Evolutionary conservation across 1,140 invertebrate genomes (phyloP), one percentile per base, ranked within the genome.

Genomic region (Bombus vancouverensis): DNA sequence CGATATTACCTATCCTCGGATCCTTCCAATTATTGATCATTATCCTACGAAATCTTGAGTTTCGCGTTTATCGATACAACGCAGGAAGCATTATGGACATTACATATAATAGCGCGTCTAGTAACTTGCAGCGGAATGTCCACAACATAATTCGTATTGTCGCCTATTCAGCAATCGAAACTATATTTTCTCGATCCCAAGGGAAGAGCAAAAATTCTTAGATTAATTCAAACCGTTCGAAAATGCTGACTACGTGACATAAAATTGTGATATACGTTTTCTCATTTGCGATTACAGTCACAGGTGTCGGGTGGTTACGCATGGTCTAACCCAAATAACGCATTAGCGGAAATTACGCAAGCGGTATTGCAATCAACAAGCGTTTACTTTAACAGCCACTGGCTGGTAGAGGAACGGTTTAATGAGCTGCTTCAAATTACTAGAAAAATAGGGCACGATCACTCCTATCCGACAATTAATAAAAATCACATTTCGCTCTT

Each of bases 271-370:
- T 15, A 28, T 37, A 12, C 68, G 68, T 39, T 39, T 32, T 59
- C 47, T 15, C 44, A 32, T 47, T 80, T 39, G 32, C 22, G 37
- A 80, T 42, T 42, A 8, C 62, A 44, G 59, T n/a, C 78, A 25
- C 25, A 37, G 78, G 65, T 53, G 65, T 25, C 28, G 3, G 5
- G 12, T 25, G 22, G 9, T 32, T n/a, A n/a, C 47, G 34, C 3
- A 15, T n/a, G 44, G 34, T 34, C 34, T 57, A 39, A 71, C 9
- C 66, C 66, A 71, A 81, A 81, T 57, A 81, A 57, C 28, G 44
- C 28, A 57, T 81, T 81, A 71, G 42, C 34, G 66, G 78, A 59
- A 81, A 81, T 81, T 81, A 81, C 71, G 47, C 42, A 15, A 53
- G 28, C 44, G 22, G 12, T 34, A n/a, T 68, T 59, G 47, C 28